Evolutionary conservation across 2,113 vertebrate genomes (phyloP).

Genomic region (Bufo gargarizans): DNA sequence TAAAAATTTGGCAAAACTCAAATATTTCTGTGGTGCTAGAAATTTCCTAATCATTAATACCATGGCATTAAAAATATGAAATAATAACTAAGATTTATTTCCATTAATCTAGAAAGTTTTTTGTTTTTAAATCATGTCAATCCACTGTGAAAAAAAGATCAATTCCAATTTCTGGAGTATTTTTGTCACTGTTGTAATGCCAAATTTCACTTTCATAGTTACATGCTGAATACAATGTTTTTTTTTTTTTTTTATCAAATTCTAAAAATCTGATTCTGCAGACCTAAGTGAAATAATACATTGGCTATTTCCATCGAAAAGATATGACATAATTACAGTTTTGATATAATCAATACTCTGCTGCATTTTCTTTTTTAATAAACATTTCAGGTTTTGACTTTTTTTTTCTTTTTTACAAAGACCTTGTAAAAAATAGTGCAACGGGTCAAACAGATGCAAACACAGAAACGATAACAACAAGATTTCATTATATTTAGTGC

Average conservation of each 20-base stretch:
- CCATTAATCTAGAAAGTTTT: not conserved
- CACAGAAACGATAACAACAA: conserved; percentile 51
- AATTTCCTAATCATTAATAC: not conserved
- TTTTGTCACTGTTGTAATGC: not conserved
- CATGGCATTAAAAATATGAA: not conserved
- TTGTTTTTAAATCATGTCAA: not conserved
- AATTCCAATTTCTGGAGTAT: not conserved
- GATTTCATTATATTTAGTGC: conserved; percentile 56
- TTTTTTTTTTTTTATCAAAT: conserved; percentile 10
- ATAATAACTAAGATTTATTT: not conserved
- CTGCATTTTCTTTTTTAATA: conserved; percentile 8
- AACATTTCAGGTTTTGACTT: conserved; percentile 3
- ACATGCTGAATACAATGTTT: not conserved
- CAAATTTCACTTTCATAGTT: conserved; percentile 26
- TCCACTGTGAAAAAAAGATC: not conserved
- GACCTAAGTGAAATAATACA: not conserved
- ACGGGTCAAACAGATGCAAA: conserved; percentile 51
- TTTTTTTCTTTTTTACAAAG: conserved; percentile 40
- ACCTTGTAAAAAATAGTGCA: conserved; percentile 50
- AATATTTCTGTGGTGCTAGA: not conserved
- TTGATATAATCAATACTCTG: conserved; percentile 43
- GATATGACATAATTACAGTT: conserved; percentile 5
- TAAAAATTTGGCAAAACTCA: conserved; percentile 18
- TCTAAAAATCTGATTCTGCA: not conserved
- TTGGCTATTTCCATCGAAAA: not conserved